A percentile compares a stretch with the other conserved stretches of the same genome.
phyloP scores from a whole-genome alignment of 2,113 vertebrate species.

The Strix uralensis region DNA sequence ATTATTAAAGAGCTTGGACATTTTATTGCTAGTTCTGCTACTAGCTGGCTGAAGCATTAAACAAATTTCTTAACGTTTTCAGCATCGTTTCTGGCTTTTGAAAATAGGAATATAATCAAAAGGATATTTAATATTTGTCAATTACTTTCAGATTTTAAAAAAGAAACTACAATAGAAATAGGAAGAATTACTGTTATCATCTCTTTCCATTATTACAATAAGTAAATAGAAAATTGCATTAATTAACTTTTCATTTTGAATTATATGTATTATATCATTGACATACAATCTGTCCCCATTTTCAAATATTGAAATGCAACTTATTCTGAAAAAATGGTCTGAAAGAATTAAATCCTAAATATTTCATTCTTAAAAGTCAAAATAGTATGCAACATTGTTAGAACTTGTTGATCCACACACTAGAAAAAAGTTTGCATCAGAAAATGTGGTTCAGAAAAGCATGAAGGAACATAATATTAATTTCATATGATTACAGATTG shows the following conservation, averaged over 20 bases:
- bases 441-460: slow-evolving; percentile 35
- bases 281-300: neutral
- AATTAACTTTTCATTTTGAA: neutral
- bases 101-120: neutral
- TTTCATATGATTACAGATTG: slow-evolving; percentile 62
- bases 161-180: neutral
- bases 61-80: neutral
- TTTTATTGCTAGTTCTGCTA: neutral
- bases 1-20: neutral
- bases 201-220: neutral
- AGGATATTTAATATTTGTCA: neutral
- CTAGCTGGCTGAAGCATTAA: neutral
- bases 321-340: neutral
- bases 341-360: neutral
- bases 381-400: slow-evolving; percentile 21
- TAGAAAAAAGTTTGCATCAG: slow-evolving; percentile 42
- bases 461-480: slow-evolving; percentile 17
- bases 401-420: slow-evolving; percentile 19
- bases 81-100: neutral
- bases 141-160: neutral
- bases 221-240: neutral
- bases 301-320: slow-evolving; percentile 12
- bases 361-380: slow-evolving; percentile 37
- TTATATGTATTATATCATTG: neutral
- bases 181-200: neutral